These are phyloP conservation scores for Muscicapa comitata DNA, from an alignment of 2,797 vertebrate genomes.

Conservation along the genomic window DNA sequence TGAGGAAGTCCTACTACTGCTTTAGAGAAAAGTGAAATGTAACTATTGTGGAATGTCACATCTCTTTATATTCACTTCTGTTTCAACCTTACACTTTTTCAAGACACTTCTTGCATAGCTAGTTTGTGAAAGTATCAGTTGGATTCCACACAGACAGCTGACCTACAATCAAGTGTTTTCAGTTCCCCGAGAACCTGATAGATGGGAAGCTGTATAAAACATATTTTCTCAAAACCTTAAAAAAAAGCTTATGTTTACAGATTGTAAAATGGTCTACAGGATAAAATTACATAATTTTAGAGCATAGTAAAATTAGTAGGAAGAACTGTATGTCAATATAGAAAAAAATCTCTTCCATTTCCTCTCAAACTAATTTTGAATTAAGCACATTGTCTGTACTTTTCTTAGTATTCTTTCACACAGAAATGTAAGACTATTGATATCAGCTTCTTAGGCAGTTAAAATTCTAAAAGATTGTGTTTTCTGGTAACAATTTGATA, in stretches of 20 bases:
- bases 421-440: not conserved
- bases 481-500: not conserved
- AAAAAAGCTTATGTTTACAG: not conserved
- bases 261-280: not conserved
- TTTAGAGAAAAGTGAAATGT: not conserved
- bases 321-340: not conserved
- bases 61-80: not conserved
- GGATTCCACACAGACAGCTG: not conserved
- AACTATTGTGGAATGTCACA: not conserved
- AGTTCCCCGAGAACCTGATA: not conserved
- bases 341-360: not conserved
- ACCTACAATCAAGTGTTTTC: not conserved
- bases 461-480: not conserved
- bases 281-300: not conserved
- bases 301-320: not conserved
- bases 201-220: not conserved
- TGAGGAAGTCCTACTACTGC: not conserved
- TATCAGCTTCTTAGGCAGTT: not conserved
- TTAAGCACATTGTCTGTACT: not conserved
- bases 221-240: not conserved
- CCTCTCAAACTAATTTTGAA: not conserved
- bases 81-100: not conserved
- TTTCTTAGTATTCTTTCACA: not conserved
- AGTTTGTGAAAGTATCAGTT: not conserved
- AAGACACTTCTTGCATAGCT: not conserved